A percentile compares a stretch with the other conserved stretches of the same genome.
Evolutionary conservation across 37 sponge, comb jelly and placozoan genomes (phyloP).

Genomic region (Spongilla lacustris): DNA sequence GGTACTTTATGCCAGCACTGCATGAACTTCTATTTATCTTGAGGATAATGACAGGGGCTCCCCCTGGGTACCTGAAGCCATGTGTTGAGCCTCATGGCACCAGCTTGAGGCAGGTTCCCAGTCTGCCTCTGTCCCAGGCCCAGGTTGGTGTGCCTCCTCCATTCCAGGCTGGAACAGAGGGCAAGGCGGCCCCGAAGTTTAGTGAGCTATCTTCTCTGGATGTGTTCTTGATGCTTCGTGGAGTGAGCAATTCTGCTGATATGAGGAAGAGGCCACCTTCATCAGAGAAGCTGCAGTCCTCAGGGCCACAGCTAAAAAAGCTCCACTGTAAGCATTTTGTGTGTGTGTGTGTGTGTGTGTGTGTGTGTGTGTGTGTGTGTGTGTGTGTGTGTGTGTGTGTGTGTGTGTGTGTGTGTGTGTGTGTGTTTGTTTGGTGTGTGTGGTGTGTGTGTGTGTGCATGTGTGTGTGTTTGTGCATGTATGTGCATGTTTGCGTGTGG

Average conservation of each 20-base stretch:
- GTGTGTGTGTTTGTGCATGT: too few relatives aligned
- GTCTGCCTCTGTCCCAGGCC: too few relatives aligned
- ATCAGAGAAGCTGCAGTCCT: neutral
- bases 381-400: too few relatives aligned
- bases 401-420: too few relatives aligned
- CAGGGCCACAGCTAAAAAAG: neutral
- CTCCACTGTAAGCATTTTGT: neutral
- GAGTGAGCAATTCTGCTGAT: neutral
- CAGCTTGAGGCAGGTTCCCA: neutral
- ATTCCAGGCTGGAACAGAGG: neutral
- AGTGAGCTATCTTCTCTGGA: constrained; percentile 29
- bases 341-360: too few relatives aligned
- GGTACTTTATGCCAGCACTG: neutral
- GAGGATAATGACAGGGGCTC: neutral
- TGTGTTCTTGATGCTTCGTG: constrained; percentile 50
- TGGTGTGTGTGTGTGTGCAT: too few relatives aligned
- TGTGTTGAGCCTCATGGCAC: neutral
- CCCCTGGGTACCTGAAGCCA: neutral
- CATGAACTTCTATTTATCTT: neutral
- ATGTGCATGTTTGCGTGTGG: too few relatives aligned
- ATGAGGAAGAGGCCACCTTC: neutral
- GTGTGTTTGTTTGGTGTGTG: too few relatives aligned
- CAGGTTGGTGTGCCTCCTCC: neutral
- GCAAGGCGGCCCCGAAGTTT: neutral
- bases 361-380: too few relatives aligned